A percentile compares a stretch with the other conserved stretches of the same genome.
Evolutionary conservation across 1,140 invertebrate species (phyloP).

Genomic region (Trinorchestia longiramus): DNA sequence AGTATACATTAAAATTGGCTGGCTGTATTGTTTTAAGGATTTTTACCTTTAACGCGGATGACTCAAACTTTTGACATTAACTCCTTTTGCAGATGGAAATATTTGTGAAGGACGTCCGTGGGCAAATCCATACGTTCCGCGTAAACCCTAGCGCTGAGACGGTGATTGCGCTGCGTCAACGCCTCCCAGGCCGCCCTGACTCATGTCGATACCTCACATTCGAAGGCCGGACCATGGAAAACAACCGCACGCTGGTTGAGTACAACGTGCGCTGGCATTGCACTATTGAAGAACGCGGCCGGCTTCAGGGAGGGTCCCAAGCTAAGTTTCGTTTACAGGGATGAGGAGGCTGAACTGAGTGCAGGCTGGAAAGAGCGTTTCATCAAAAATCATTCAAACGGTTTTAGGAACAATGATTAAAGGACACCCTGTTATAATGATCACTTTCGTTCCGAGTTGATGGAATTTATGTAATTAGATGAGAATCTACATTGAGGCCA

Average conservation of each 20-base stretch:
- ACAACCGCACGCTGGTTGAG: background rate
- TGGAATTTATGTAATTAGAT: too few species aligned
- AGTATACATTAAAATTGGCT: too few species aligned
- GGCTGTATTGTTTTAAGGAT: too few species aligned
- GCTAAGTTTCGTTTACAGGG: too few species aligned
- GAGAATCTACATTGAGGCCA: too few species aligned
- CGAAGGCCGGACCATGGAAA: conserved; percentile 23
- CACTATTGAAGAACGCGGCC: background rate
- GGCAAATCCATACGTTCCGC: conserved; percentile 12
- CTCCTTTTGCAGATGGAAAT: background rate
- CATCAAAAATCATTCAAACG: too few species aligned
- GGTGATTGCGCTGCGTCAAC: background rate
- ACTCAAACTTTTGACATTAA: background rate
- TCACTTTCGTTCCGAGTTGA: too few species aligned
- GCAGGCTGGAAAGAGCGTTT: too few species aligned
- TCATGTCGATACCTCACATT: conserved; percentile 6
- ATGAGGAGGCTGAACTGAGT: too few species aligned
- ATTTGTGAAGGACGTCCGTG: conserved; percentile 16
- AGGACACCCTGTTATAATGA: too few species aligned
- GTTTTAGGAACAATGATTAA: too few species aligned
- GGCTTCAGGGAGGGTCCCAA: background rate
- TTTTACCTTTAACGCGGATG: background rate
- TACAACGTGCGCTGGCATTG: background rate
- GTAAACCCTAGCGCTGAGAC: conserved; percentile 23
- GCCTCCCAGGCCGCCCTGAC: background rate